Percentiles rank a stretch among this genome's conserved stretches.
These are phyloP conservation scores for Syndactyla subalaris DNA, from an alignment of 2,797 vertebrate species.

Conservation along the genomic window DNA sequence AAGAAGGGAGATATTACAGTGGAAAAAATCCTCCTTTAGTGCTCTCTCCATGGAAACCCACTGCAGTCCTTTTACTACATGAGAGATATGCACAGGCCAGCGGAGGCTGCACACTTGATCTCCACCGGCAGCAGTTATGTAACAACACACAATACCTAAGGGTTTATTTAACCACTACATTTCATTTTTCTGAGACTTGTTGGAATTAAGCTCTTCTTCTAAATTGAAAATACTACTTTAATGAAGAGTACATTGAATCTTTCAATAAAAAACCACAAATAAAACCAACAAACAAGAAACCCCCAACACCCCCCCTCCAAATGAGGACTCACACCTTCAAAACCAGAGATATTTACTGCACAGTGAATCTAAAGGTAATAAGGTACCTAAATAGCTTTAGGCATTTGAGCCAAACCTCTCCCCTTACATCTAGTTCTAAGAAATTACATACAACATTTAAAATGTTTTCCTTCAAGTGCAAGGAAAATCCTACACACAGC, in stretches of 20 bases:
- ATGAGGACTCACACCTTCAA: background rate
- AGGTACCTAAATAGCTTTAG: background rate
- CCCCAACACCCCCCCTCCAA: no score
- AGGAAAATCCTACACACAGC: background rate
- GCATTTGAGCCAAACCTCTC: background rate
- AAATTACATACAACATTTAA: background rate
- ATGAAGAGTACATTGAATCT: background rate
- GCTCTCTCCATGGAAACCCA: slow-evolving; percentile 50
- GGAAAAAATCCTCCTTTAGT: background rate
- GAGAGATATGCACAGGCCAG: background rate
- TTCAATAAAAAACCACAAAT: background rate
- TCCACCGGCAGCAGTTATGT: background rate
- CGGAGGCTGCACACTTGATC: background rate
- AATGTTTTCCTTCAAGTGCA: background rate
- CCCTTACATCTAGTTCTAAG: background rate
- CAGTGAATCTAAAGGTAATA: background rate
- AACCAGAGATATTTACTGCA: background rate
- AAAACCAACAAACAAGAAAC: background rate
- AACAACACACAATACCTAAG: background rate
- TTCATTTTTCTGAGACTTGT: background rate
- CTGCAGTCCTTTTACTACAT: background rate
- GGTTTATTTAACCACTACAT: background rate
- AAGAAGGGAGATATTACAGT: background rate
- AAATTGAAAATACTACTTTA: background rate
- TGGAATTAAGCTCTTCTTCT: background rate